These are phyloP conservation scores for Gonioctena quinquepunctata DNA, from an alignment of 1,140 invertebrate genomes.

Conservation along the genomic window DNA sequence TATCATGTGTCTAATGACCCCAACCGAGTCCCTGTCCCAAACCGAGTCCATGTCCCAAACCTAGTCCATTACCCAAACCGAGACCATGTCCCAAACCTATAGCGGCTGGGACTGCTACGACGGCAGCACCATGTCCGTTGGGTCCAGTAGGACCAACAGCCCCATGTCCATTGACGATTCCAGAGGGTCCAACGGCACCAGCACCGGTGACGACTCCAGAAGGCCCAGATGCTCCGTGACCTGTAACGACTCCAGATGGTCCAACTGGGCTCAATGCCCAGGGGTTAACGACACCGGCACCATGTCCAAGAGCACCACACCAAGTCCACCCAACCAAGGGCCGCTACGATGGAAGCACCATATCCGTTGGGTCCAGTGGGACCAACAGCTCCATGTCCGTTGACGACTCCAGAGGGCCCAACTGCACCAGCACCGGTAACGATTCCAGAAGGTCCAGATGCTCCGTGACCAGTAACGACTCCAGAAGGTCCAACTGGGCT, in stretches of 20 bases:
- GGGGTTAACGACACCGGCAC: neutral
- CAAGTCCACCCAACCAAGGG: neutral
- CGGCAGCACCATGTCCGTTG: neutral
- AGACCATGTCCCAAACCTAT: neutral
- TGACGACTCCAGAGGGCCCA: slow-evolving; percentile 10
- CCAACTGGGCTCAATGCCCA: neutral
- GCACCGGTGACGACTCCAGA: slow-evolving; percentile 9
- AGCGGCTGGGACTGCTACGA: neutral
- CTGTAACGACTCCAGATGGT: slow-evolving; percentile 7
- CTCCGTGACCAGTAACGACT: neutral
- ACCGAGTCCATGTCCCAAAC: slow-evolving; percentile 8
- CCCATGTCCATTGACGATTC: slow-evolving; percentile 8
- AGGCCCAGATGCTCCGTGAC: neutral
- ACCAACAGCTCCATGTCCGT: slow-evolving; percentile 12
- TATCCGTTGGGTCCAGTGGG: slow-evolving; percentile 2
- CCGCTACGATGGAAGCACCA: neutral
- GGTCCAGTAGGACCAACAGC: slow-evolving; percentile 12
- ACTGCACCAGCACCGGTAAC: slow-evolving; percentile 9
- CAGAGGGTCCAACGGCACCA: slow-evolving; percentile 5
- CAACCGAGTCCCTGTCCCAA: too few relatives aligned
- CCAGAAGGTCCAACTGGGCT: slow-evolving; percentile 7
- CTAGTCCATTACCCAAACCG: neutral
- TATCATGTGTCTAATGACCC: too few relatives aligned
- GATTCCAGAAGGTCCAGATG: slow-evolving; percentile 3
- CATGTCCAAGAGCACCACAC: neutral